Evolutionary conservation across 1,140 invertebrate genomes (phyloP).

Genomic region (Halyomorpha halys): DNA sequence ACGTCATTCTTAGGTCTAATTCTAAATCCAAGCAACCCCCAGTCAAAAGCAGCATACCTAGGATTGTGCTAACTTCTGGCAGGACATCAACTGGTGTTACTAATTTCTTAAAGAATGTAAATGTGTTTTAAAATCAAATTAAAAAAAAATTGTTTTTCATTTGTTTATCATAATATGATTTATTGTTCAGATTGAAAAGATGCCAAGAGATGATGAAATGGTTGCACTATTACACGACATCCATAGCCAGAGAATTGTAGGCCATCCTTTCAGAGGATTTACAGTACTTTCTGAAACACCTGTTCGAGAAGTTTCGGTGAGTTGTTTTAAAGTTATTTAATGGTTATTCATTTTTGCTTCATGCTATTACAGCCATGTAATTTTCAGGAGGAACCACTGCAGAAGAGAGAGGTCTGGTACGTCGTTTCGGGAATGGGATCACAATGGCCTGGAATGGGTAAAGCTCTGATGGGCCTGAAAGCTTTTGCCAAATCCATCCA

Average conservation of each 20-base stretch:
- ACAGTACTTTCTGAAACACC: slow-evolving; percentile 49
- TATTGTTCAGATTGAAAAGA: slow-evolving; percentile 35
- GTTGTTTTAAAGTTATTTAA: slow-evolving; percentile 26
- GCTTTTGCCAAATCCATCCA: slow-evolving; percentile 67
- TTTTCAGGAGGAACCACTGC: slow-evolving; percentile 31
- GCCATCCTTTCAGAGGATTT: slow-evolving; percentile 68
- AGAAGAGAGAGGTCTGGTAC: slow-evolving; percentile 78
- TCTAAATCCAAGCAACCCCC: slow-evolving; percentile 50
- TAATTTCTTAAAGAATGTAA: slow-evolving; percentile 50
- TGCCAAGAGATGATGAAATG: slow-evolving; percentile 60
- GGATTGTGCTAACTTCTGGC: slow-evolving; percentile 68
- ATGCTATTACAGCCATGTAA: too few species aligned
- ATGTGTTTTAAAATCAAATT: too few species aligned
- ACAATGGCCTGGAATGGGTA: slow-evolving; percentile 92
- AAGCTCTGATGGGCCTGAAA: slow-evolving; percentile 67
- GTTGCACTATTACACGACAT: slow-evolving; percentile 64
- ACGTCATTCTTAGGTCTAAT: slow-evolving; percentile 72
- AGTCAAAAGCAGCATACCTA: slow-evolving; percentile 43
- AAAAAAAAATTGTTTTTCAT: too few species aligned
- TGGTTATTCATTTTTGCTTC: background rate
- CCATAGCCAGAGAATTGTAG: slow-evolving; percentile 52
- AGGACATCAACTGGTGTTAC: slow-evolving; percentile 73
- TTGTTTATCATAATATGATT: too few species aligned
- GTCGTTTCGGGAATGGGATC: slow-evolving; percentile 94
- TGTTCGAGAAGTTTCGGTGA: slow-evolving; percentile 39